Conservation (phyloP, 2,113 vertebrate species). For the Entelurus aequoreus region DNA sequence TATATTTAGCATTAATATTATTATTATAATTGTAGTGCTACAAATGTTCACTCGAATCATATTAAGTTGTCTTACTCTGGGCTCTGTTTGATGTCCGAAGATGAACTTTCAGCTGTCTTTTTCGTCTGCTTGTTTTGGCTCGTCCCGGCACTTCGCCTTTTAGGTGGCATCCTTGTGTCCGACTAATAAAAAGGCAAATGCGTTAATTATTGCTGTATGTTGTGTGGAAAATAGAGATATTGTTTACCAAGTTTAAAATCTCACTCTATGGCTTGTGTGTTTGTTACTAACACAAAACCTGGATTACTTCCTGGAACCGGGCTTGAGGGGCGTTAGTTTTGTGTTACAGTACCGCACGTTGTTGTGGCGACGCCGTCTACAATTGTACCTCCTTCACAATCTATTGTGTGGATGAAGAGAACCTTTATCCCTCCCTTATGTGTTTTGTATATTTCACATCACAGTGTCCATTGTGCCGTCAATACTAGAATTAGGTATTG, state of each 20-base stretch:
- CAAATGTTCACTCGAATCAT: no score
- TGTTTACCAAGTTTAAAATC: slow-evolving; percentile 41
- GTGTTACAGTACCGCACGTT: fast-evolving
- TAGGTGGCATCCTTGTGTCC: slow-evolving; percentile 64
- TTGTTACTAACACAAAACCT: slow-evolving; percentile 41
- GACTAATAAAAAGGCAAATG: neutral
- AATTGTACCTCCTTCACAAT: neutral
- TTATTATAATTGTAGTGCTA: no score
- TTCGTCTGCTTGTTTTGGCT: slow-evolving; percentile 59
- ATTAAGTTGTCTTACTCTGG: slow-evolving; percentile 43
- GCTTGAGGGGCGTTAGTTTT: slow-evolving; percentile 31
- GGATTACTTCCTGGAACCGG: slow-evolving; percentile 41
- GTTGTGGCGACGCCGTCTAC: neutral
- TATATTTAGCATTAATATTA: no score
- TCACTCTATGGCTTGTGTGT: slow-evolving; percentile 33
- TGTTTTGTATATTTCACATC: neutral
- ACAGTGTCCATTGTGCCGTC: fast-evolving
- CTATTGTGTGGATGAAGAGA: neutral
- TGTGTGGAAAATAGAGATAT: neutral
- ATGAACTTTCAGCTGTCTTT: slow-evolving; percentile 33
- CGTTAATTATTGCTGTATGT: neutral
- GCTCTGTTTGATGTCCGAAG: slow-evolving; percentile 55
- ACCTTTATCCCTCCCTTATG: neutral
- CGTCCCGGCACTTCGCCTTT: slow-evolving; percentile 59
- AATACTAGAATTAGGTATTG: fast-evolving